Evolutionary conservation across 2,888 invertebrate species (phyloP).

Genomic region (Halictus quadricinctus): DNA sequence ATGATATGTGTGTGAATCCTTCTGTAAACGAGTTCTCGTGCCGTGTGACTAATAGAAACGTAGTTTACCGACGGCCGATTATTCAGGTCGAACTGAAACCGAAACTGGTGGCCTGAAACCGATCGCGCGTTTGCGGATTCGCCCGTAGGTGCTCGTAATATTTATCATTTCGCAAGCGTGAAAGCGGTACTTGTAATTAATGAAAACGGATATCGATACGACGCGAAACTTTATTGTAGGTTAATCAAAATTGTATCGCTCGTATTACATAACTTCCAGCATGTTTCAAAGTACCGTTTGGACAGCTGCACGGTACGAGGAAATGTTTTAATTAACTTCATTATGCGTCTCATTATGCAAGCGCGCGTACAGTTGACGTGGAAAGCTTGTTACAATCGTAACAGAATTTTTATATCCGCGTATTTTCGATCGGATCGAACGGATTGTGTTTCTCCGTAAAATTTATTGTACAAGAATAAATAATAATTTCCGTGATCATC

Average conservation of each 20-base stretch:
- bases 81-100: conserved; percentile 5
- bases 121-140: neutral
- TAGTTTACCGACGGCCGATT: conserved; percentile 39
- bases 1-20: conserved; percentile 77
- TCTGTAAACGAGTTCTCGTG: conserved; percentile 72
- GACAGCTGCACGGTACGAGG: too few species aligned
- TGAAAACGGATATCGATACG: too few species aligned
- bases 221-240: too few species aligned
- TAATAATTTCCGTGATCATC: neutral
- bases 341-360: too few species aligned
- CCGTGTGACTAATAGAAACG: conserved; percentile 59
- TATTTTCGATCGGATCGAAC: too few species aligned
- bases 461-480: neutral
- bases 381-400: too few species aligned
- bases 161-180: neutral
- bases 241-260: too few species aligned
- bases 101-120: neutral
- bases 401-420: too few species aligned
- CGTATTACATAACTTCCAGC: too few species aligned
- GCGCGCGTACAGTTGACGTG: too few species aligned
- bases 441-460: neutral
- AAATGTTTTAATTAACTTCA: too few species aligned
- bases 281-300: too few species aligned
- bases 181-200: neutral
- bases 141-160: neutral